Conservation (phyloP, 2,113 vertebrate species). For the Myiopsitta monachus region DNA sequence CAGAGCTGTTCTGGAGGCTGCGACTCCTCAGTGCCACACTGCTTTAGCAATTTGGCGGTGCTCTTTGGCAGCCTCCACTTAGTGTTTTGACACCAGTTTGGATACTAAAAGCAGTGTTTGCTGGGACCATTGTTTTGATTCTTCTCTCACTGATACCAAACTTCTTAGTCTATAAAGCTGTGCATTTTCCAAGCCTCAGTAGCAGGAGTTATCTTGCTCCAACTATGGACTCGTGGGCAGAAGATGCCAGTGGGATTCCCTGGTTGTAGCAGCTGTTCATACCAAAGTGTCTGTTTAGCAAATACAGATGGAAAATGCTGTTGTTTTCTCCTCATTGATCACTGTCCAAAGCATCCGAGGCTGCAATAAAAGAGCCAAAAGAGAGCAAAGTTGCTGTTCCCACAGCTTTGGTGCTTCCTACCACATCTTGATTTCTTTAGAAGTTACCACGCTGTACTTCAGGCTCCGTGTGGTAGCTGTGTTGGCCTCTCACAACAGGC, state of each 20-base stretch:
- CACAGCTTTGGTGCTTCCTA: not conserved
- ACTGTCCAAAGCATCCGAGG: conserved; percentile 23
- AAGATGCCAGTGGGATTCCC: conserved; percentile 4
- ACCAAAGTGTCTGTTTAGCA: not conserved
- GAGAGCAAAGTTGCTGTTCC: not conserved
- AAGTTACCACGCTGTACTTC: fast-evolving
- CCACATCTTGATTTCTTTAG: not conserved
- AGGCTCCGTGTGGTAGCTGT: not conserved
- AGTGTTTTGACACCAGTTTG: not conserved
- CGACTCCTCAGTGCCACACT: not conserved
- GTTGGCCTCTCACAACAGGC: not conserved
- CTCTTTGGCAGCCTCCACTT: not conserved
- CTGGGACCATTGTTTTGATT: not conserved
- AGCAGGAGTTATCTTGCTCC: not conserved
- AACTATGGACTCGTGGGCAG: not conserved
- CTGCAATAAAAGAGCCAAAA: not conserved
- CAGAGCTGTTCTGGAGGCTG: not conserved
- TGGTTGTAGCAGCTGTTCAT: not conserved
- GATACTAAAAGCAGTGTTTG: not conserved
- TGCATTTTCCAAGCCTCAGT: not conserved
- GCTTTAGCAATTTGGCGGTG: not conserved
- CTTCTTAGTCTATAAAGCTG: not conserved
- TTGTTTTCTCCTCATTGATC: not conserved
- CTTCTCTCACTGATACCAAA: not conserved
- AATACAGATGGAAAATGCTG: conserved; percentile 7